phyloP scores from a whole-genome alignment of 2,797 vertebrate species.

The Anas flavirostris region DNA sequence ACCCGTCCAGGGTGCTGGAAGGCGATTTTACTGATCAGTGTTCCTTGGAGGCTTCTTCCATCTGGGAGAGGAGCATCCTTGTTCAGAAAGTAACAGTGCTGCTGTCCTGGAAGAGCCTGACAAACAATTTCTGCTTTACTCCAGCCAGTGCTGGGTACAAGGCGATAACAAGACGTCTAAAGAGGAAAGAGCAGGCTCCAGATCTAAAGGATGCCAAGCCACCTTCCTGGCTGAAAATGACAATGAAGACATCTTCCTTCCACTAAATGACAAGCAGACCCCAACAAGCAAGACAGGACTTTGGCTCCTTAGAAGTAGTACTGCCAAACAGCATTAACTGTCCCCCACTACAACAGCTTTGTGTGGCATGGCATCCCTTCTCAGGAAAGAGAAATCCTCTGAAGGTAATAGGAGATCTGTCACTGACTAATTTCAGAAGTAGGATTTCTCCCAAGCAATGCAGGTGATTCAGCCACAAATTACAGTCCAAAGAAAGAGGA shows the following conservation, averaged over 20 bases:
- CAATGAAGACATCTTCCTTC: background rate
- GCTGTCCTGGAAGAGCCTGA: slow-evolving; percentile 95
- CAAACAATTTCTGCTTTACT: slow-evolving; percentile 8
- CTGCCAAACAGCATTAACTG: background rate
- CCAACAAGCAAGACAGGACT: rapidly evolving
- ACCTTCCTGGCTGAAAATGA: background rate
- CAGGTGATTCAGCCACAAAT: background rate
- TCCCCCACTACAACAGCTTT: background rate
- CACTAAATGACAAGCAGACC: background rate
- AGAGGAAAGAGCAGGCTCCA: background rate
- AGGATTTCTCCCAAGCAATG: background rate
- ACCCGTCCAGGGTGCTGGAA: slow-evolving; percentile 96
- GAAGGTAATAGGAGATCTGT: background rate
- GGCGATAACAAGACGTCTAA: background rate
- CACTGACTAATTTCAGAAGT: rapidly evolving
- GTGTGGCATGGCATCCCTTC: rapidly evolving
- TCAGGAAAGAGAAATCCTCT: background rate
- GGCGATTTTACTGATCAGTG: slow-evolving; percentile 92
- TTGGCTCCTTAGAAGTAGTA: background rate
- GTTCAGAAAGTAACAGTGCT: slow-evolving; percentile 98
- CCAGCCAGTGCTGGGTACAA: background rate
- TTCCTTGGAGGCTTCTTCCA: slow-evolving; percentile 91
- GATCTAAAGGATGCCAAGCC: background rate
- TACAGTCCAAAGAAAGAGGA: background rate
- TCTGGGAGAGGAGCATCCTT: slow-evolving; percentile 95